Percentiles rank a stretch among this genome's conserved stretches.
Evolutionary conservation across 2,888 invertebrate species (phyloP).

Genomic region (Heliothis peltigera): DNA sequence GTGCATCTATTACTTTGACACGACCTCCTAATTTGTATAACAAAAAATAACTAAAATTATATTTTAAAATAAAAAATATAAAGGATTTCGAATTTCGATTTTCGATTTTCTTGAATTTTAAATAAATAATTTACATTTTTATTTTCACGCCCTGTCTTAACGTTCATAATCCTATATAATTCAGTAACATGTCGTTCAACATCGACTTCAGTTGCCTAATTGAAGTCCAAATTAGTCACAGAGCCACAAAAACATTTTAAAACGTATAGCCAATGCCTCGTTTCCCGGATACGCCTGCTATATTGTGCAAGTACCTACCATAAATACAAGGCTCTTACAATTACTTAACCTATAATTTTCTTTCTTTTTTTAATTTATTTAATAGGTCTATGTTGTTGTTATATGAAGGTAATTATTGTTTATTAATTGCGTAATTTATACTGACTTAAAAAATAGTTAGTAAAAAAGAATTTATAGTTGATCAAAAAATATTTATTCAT

Average conservation of each 20-base stretch:
- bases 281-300: constrained; percentile 70
- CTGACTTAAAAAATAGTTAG: not conserved
- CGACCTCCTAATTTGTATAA: too few species aligned
- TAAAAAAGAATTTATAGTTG: not conserved
- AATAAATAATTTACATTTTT: not conserved
- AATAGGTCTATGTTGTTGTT: constrained; percentile 3
- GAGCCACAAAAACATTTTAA: constrained; percentile 54
- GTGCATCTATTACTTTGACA: too few species aligned
- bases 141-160: constrained; percentile 38
- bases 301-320: constrained; percentile 32
- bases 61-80: too few species aligned
- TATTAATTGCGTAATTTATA: not conserved
- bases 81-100: too few species aligned
- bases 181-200: constrained; percentile 51
- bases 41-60: too few species aligned
- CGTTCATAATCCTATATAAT: constrained; percentile 23
- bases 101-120: not conserved
- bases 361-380: constrained; percentile 22
- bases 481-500: not conserved
- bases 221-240: constrained; percentile 67
- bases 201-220: constrained; percentile 64
- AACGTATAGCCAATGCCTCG: constrained; percentile 69
- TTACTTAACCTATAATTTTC: constrained; percentile 39
- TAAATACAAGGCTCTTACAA: constrained; percentile 42
- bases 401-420: constrained; percentile 9